Base-by-base conservation (phyloP, 2,113 vertebrate species). In the Takifugu flavidus region DNA sequence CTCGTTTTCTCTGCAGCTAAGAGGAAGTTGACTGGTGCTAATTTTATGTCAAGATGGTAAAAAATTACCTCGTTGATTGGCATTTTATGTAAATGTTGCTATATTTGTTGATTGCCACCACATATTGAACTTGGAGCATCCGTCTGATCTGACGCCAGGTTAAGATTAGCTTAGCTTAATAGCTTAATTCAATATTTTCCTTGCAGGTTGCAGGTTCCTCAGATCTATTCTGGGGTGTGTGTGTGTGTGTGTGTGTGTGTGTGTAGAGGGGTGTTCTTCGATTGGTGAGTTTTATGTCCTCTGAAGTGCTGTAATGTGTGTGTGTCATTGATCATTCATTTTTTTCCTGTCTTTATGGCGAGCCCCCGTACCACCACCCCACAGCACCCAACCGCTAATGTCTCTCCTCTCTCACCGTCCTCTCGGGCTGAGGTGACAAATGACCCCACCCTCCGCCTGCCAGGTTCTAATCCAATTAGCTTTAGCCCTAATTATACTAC, bases 401-500 rank as follows among this genome's bases (percentile, higher is more conserved):
- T 49, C 29, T 56, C 46, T 56, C 53, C 46, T 49, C 29, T 43
- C 26, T 50, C 45, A 26, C 39, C 62, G 70, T 62, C 45, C 59
- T 54, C 45, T 56, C 34, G 31, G 13, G 34, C 27, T 11, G 15
- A 28, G 34, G 46, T 59, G 49, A 61, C 73, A 73, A 77, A 85
- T 79, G 82, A 85, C 75, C 62, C 64, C 53, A n/a, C 56, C 57
- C 64, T 56, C 58, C 28, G 29, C 55, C 15, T 4, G 0, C 28
- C 59, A 65, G 63, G 75, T 77, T 68, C 76, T 88, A 86, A 89
- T 88, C 82, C 83, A 88, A 86, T 89, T 86, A 89, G 80, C 72
- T 64, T 59, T 68, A 70, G 56, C 73, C 56, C 71, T 87, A 85
- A 87, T 89, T 84, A 76, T 80, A 67, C 66, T 79, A 62, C 65